Percentiles rank a stretch among this genome's conserved stretches.
These are phyloP conservation scores for Nebria ingens DNA, from an alignment of 1,140 invertebrate species.

Conservation along the genomic window DNA sequence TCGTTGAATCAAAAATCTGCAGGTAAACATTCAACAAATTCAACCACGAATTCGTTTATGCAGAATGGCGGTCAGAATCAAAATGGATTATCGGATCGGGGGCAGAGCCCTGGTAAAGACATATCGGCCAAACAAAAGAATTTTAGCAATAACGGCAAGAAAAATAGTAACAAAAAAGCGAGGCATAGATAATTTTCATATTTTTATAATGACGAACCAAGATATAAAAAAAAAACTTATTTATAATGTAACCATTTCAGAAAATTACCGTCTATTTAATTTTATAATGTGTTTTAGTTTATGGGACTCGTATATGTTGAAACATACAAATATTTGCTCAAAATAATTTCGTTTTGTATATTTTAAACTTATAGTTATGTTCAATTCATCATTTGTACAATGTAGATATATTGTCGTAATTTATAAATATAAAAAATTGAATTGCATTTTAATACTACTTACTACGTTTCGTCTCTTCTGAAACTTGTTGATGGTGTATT, in stretches of 20 bases:
- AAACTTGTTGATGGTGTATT: slow-evolving; percentile 11
- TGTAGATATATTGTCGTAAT: neutral
- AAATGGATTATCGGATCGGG: slow-evolving; percentile 42
- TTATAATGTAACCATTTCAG: no score
- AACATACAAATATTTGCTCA: no score
- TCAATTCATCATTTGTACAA: no score
- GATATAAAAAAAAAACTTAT: no score
- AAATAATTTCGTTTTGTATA: no score
- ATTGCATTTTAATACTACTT: neutral
- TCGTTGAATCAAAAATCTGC: slow-evolving; percentile 47
- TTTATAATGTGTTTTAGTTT: no score
- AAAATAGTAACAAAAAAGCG: slow-evolving; percentile 56
- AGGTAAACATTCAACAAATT: slow-evolving; percentile 50
- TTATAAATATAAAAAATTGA: slow-evolving; percentile 1
- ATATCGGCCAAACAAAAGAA: slow-evolving; percentile 46
- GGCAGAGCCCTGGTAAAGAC: slow-evolving; percentile 31
- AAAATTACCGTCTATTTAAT: no score
- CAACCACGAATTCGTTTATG: slow-evolving; percentile 18
- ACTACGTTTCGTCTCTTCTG: neutral
- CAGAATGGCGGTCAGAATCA: slow-evolving; percentile 41
- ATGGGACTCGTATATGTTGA: no score
- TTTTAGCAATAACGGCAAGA: slow-evolving; percentile 49
- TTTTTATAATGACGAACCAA: no score
- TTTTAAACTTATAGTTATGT: no score
- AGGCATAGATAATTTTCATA: slow-evolving; percentile 52